These are phyloP conservation scores for Gymnothorax reevesii DNA, from an alignment of 2,797 vertebrate species.

Conservation along the genomic window DNA sequence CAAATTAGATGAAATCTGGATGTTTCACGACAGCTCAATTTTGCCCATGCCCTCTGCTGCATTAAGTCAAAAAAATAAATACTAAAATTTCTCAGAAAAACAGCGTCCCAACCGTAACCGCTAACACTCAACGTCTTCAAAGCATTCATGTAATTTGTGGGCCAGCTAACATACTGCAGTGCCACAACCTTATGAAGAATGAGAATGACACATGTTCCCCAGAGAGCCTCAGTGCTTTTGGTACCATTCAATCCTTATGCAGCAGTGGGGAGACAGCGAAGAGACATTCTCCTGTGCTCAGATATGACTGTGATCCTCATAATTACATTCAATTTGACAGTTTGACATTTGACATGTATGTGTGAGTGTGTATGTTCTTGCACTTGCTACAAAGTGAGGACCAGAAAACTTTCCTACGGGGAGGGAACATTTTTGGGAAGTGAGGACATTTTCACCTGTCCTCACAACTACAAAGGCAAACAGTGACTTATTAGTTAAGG, in stretches of 20 bases:
- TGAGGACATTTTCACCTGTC: too few relatives aligned
- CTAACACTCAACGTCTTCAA: neutral
- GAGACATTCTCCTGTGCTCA: neutral
- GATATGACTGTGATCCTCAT: constrained; percentile 6
- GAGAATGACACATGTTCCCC: neutral
- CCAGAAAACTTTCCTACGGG: too few relatives aligned
- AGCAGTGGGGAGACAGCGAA: neutral
- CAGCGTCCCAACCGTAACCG: neutral
- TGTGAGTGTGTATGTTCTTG: neutral
- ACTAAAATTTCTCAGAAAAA: neutral
- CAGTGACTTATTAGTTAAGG: too few relatives aligned
- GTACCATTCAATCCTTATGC: neutral
- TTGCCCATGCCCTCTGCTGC: neutral
- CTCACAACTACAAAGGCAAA: too few relatives aligned
- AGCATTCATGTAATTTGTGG: constrained; percentile 14
- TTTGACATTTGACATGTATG: neutral
- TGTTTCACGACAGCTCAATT: neutral
- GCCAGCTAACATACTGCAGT: neutral
- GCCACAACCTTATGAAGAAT: neutral
- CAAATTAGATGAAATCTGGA: neutral
- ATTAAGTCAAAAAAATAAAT: neutral
- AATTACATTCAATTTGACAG: neutral
- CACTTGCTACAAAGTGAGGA: too few relatives aligned
- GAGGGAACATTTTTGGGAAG: too few relatives aligned
- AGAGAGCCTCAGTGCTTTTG: neutral